Base-by-base conservation (phyloP, 2,888 invertebrate species). In the Bugulina stolonifera region DNA sequence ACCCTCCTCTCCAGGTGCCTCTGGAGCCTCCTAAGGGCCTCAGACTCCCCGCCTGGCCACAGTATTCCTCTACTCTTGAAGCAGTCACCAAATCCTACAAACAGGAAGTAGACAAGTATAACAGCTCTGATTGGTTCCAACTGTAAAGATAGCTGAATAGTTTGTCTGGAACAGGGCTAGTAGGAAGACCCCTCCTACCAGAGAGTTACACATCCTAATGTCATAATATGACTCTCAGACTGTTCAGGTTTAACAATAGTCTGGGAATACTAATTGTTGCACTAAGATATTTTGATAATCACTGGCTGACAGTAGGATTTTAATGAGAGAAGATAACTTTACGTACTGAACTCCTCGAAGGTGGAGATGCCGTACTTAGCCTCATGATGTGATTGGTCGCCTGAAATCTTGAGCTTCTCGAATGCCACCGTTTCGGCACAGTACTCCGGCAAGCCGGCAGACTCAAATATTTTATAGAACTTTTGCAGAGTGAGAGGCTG, bases 291-390 rank as follows among this genome's bases (percentile, higher is more conserved):
- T n/a, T n/a, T n/a, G n/a, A n/a, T n/a, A n/a, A n/a, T n/a, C n/a
- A n/a, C n/a, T n/a, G n/a, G n/a, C n/a, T n/a, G n/a, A n/a, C n/a
- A n/a, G n/a, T n/a, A n/a, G n/a, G n/a, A n/a, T n/a, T n/a, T n/a
- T n/a, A n/a, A n/a, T n/a, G n/a, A n/a, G n/a, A n/a, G n/a, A n/a
- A n/a, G n/a, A n/a, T n/a, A n/a, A n/a, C n/a, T n/a, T 10, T 43
- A 29, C 88, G 74, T 80, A 90, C 91, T 93, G 27, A 93, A 87
- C 86, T 93, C 93, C 80, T 92, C 92, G 22, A 93, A 87, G 0
- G 92, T 90, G 0, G 93, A 93, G 0, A 93, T 93, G 0, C 92
- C 91, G 80, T 90, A 93, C 74, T 88, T 88, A 27, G 92, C 91
- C 78, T 93, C 91, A 80, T 93, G 93, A 79, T 93, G 91, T 35